Conservation (phyloP, 2,113 vertebrate genomes). For the Silurus glanis region DNA sequence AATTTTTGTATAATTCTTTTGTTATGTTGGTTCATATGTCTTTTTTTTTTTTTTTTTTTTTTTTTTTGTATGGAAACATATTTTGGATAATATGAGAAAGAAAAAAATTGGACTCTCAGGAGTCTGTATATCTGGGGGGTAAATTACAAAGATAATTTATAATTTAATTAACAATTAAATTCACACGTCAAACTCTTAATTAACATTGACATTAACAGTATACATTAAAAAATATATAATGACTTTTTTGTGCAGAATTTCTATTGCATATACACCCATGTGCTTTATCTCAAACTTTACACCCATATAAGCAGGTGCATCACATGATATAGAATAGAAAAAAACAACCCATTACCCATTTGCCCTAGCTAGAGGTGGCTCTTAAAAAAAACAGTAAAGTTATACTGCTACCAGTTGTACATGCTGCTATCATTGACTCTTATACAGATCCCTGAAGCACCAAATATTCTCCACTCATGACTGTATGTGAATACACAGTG, state of each 20-base stretch:
- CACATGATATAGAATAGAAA: no score
- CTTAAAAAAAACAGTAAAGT: not conserved
- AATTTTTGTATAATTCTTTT: not conserved
- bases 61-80: not conserved
- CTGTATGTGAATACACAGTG: conserved; percentile 29
- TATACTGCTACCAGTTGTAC: not conserved
- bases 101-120: not conserved
- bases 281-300: not conserved
- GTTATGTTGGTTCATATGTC: not conserved
- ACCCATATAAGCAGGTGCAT: no score
- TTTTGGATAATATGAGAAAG: conserved; percentile 6
- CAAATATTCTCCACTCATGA: conserved; percentile 17
- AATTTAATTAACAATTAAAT: not conserved
- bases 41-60: not conserved
- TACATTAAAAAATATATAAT: not conserved
- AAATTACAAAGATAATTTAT: conserved; percentile 11
- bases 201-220: not conserved
- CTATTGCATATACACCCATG: not conserved
- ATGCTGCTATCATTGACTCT: conserved; percentile 1
- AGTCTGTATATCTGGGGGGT: not conserved
- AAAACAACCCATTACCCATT: not conserved
- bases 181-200: not conserved
- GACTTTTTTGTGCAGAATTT: not conserved
- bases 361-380: not conserved
- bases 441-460: conserved; percentile 22